Base-by-base conservation (phyloP, 1,140 invertebrate genomes). In the Drosophila arizonae region DNA sequence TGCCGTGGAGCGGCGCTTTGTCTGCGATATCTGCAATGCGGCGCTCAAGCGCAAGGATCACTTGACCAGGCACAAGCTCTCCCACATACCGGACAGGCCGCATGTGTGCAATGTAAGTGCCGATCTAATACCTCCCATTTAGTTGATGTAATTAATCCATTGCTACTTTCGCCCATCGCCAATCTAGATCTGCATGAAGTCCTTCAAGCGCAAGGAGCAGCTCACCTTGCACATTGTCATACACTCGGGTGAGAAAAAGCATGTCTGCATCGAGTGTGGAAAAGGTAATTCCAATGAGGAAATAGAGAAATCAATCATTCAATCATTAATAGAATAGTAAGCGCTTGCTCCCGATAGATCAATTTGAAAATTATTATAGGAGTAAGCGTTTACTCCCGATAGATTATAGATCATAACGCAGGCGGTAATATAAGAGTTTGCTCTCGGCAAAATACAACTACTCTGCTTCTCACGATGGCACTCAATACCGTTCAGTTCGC, bases 181-280 rank as follows among this genome's bases (percentile, higher is more conserved):
- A 1, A 39, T 11, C 11, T 13, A 94, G 46, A 94, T 96, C 51
- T 97, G 96, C 91, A 93, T 96, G 70, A 97, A 97, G 91, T 96
- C 96, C 1, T 97, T 97, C 90, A 97, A 97, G 87, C 93, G 96
- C 60, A 97, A 96, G 93, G 96, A 97, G 91, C 96, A 97, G 79
- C 93, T 97, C 33, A 96, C 96, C 0, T 91, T 96, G 71, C 96
- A 97, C 92, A 96, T 96, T 92, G 95, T 97, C 66, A 96, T 97
- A 84, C 96, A 97, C 92, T 96, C 95, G 6, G 96, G 96, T 8
- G 96, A 97, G 89, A 97, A 97, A 91, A 93, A 95, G 57, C 96
- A 97, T 77, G 94, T 97, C 2, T 97, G 96, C 92, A 95, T 95
- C 36, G 96, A 97, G 87, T 97, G 96, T 90, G 96, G 96, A 61